Evolutionary conservation across 1,140 invertebrate species (phyloP), one percentile per base, ranked within the genome.

Genomic region (Diprion similis): DNA sequence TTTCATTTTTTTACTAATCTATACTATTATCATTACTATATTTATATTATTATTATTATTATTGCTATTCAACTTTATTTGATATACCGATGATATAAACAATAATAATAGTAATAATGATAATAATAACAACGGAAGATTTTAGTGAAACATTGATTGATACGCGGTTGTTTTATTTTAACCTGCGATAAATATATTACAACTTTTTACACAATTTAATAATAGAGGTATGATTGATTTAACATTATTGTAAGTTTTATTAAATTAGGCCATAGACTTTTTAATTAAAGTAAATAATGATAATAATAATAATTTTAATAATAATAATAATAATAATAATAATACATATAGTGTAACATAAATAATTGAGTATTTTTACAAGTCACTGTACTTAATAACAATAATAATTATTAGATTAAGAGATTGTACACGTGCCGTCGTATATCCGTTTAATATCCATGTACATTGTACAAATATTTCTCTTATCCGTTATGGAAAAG

Each of bases 321-420:
- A 59, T 10, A 59, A 59, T 59, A 15, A n/a, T 59, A 15, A 8
- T 59, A 6, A 59, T 59, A 15, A 59, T 59, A 59, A 59, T 59
- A 59, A 59, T 59, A 59, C 51, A 68, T 84, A 86, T 82, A 85
- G 72, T 75, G 75, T 74, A 80, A 84, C 79, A 88, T 88, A 87
- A 87, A 87, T 88, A 87, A 85, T 84, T 81, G 78, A 83, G 80
- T 82, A 83, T 85, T 86, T 86, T 86, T 86, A 86, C 85, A 87
- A 84, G 73, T 84, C 81, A 83, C 79, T 78, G 75, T 76, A 77
- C 81, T 76, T 37, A 37, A 46, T 79, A 78, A 82, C 80, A 77
- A 78, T 75, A 78, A 85, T 83, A 59, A 37, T 37, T 37, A 59
- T 59, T 59, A 59, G 51, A 6, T 59, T 59, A 59, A 59, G n/a